phyloP scores from a whole-genome alignment of 2,888 invertebrate genomes.

The Caenorhabditis sinica region DNA sequence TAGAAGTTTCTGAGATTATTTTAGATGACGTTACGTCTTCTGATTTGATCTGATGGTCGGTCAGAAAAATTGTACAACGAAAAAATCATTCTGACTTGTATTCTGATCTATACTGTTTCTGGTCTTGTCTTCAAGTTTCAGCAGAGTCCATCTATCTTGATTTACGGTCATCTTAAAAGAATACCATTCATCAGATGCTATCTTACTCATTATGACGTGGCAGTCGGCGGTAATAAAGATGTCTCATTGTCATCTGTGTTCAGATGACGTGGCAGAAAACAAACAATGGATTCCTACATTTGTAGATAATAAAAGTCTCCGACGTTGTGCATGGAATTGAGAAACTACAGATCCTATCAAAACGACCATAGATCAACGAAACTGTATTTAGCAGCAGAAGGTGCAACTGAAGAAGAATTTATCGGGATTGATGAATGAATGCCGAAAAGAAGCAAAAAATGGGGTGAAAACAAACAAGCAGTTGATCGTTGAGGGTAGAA shows the following conservation, averaged over 20 bases:
- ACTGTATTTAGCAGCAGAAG: slow-evolving; percentile 16
- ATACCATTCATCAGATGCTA: slow-evolving; percentile 20
- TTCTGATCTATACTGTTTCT: not conserved
- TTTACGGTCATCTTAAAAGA: not conserved
- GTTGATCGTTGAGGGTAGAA: slow-evolving; percentile 55
- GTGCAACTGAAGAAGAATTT: not conserved
- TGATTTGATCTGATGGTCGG: slow-evolving; percentile 29
- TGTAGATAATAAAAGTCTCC: slow-evolving; percentile 14
- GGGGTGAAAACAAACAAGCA: slow-evolving; percentile 49
- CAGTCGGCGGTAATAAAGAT: slow-evolving; percentile 2
- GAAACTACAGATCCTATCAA: slow-evolving; percentile 21
- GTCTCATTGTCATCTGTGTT: slow-evolving; percentile 22
- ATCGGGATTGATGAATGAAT: slow-evolving; percentile 42
- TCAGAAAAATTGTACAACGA: slow-evolving; percentile 22
- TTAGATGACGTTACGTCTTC: slow-evolving; percentile 15
- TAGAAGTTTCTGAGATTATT: not conserved
- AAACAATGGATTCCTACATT: not conserved
- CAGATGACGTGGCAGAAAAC: slow-evolving; percentile 30
- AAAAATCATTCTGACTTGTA: not conserved
- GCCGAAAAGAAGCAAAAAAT: slow-evolving; percentile 43
- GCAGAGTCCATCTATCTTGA: not conserved
- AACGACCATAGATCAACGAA: slow-evolving; percentile 25
- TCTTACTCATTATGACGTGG: slow-evolving; percentile 33
- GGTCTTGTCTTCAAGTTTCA: not conserved
- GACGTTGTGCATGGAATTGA: not conserved